A percentile compares a stretch with the other conserved stretches of the same genome.
These are phyloP conservation scores for Archips xylosteana DNA, from an alignment of 2,888 invertebrate species.

Conservation along the genomic window DNA sequence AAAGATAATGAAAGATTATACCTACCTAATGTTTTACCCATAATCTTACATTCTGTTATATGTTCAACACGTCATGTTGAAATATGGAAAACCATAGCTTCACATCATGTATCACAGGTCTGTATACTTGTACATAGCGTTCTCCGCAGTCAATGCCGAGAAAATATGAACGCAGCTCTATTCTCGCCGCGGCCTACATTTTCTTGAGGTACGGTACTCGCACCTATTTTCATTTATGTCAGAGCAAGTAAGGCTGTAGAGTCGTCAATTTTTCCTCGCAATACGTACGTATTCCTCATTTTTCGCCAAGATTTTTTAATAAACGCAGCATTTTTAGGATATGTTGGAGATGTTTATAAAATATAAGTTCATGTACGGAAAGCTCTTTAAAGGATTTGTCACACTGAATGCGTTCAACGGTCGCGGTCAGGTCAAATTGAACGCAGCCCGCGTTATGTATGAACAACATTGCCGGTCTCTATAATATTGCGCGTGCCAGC, in stretches of 20 bases:
- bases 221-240: constrained; percentile 41
- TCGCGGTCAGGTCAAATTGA: no score
- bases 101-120: background rate
- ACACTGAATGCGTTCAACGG: no score
- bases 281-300: background rate
- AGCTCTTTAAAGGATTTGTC: no score
- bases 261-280: background rate
- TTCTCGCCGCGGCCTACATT: constrained; percentile 54
- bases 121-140: background rate
- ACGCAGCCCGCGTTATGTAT: no score
- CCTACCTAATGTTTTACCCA: background rate
- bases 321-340: no score
- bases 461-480: no score
- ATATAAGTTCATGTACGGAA: no score
- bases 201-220: constrained; percentile 42
- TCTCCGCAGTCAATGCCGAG: constrained; percentile 43
- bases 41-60: background rate
- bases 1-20: no score
- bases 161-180: constrained; percentile 51
- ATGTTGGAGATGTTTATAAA: no score
- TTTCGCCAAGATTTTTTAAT: background rate
- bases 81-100: background rate
- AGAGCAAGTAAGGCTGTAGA: background rate
- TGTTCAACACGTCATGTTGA: background rate
- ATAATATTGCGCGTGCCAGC: no score